These are phyloP conservation scores for Sebastes reedi DNA, from an alignment of 2,797 vertebrate genomes.

Conservation along the genomic window DNA sequence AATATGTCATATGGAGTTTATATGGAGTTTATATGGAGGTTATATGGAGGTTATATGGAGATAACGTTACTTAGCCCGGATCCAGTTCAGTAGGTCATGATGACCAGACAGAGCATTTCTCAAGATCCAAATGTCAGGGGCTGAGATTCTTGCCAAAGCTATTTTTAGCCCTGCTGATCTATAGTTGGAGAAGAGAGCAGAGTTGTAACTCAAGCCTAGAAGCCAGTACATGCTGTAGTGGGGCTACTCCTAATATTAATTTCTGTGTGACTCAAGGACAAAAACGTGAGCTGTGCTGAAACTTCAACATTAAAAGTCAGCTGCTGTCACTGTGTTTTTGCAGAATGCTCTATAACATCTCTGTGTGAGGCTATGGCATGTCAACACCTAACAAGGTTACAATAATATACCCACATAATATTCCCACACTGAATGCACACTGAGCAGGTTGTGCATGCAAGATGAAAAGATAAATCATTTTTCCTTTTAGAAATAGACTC, in stretches of 20 bases:
- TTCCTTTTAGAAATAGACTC: not conserved
- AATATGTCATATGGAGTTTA: too few species aligned
- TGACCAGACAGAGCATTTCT: constrained; percentile 32
- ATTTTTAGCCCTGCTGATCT: constrained; percentile 63
- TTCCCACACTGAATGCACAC: not conserved
- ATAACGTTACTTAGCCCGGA: not conserved
- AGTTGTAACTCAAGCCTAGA: not conserved
- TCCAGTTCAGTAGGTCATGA: constrained; percentile 46
- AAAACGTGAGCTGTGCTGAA: not conserved
- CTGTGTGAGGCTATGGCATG: not conserved
- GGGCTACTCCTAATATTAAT: not conserved
- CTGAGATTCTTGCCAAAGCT: constrained; percentile 34
- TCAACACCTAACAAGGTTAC: not conserved
- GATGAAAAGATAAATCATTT: not conserved
- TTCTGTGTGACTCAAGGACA: not conserved
- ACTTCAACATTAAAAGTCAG: not conserved
- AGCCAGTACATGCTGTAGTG: not conserved
- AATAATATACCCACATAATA: not conserved
- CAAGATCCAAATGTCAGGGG: constrained; percentile 66
- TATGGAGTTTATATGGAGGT: too few species aligned
- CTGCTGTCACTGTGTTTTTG: not conserved
- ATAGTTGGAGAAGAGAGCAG: not conserved
- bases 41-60: not conserved
- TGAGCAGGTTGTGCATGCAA: not conserved
- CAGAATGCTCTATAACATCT: not conserved